phyloP scores from a whole-genome alignment of 2,888 invertebrate species.

The Linyphia triangularis region DNA sequence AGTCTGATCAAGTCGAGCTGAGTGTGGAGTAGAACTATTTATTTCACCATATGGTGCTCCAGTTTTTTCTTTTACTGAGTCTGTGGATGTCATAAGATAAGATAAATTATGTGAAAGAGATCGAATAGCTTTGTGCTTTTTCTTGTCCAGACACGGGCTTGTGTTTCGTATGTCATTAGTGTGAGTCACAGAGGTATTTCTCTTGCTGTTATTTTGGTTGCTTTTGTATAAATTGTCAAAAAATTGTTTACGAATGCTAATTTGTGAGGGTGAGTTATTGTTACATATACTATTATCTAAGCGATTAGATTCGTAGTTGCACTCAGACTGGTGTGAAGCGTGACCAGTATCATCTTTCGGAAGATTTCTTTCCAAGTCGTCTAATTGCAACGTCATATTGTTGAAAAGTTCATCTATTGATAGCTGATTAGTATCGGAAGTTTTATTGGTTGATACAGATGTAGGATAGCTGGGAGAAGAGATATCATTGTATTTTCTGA shows the following conservation, averaged over 20 bases:
- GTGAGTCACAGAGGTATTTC: background rate
- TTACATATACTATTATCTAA: background rate
- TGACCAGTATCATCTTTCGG: conserved; percentile 47
- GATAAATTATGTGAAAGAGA: conserved; percentile 72
- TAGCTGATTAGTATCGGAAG: background rate
- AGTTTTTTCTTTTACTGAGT: background rate
- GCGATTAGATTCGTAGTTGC: background rate
- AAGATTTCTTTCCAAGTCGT: conserved; percentile 54
- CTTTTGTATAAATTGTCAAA: conserved; percentile 54
- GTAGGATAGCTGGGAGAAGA: background rate
- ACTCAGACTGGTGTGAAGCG: background rate
- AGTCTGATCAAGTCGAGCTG: background rate
- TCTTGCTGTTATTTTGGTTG: background rate
- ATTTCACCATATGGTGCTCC: background rate
- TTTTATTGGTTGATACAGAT: background rate
- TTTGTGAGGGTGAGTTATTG: background rate
- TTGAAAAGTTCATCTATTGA: conserved; percentile 68
- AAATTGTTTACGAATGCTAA: conserved; percentile 60
- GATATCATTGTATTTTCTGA: background rate
- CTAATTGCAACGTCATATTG: conserved; percentile 55
- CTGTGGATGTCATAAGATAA: conserved; percentile 36
- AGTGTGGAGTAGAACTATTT: background rate
- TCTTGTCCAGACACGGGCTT: conserved; percentile 5
- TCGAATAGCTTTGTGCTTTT: conserved; percentile 58
- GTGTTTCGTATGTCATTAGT: background rate